These are phyloP conservation scores for Lycorma delicatula DNA, from an alignment of 1,140 invertebrate species.

Conservation along the genomic window DNA sequence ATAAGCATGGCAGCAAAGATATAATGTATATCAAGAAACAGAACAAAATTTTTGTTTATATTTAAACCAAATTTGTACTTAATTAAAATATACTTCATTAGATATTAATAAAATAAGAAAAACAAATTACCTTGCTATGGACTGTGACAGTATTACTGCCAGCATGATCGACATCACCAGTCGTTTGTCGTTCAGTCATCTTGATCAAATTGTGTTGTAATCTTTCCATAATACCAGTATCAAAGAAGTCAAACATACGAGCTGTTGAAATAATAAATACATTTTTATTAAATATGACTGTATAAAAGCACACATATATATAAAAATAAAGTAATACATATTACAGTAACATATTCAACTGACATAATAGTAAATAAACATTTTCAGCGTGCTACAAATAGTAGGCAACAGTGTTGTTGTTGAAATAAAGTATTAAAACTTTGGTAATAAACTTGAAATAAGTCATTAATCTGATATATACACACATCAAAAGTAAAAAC, in stretches of 20 bases:
- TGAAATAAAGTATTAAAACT: background rate
- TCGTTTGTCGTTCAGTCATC: slow-evolving; percentile 50
- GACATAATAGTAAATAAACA: background rate
- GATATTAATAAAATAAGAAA: too few species aligned
- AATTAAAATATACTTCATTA: too few species aligned
- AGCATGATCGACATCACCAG: slow-evolving; percentile 42
- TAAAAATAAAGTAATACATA: background rate
- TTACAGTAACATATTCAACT: background rate
- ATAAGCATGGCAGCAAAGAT: too few species aligned
- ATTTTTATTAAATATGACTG: background rate
- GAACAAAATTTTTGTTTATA: too few species aligned
- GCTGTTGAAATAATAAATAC: slow-evolving; percentile 43
- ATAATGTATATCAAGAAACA: too few species aligned
- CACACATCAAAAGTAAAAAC: too few species aligned
- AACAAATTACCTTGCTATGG: slow-evolving; percentile 57
- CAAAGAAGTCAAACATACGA: slow-evolving; percentile 80
- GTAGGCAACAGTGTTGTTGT: too few species aligned
- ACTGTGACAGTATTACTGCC: slow-evolving; percentile 48
- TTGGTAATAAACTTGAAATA: background rate
- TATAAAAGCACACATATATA: background rate
- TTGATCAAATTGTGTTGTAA: slow-evolving; percentile 59
- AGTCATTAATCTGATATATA: background rate
- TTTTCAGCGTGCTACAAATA: background rate
- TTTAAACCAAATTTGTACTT: too few species aligned
- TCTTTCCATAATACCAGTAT: slow-evolving; percentile 78